Percentiles rank a stretch among this genome's conserved stretches.
These are phyloP conservation scores for Rotaria sp. DNA, from an alignment of 2,888 invertebrate genomes.

Conservation along the genomic window DNA sequence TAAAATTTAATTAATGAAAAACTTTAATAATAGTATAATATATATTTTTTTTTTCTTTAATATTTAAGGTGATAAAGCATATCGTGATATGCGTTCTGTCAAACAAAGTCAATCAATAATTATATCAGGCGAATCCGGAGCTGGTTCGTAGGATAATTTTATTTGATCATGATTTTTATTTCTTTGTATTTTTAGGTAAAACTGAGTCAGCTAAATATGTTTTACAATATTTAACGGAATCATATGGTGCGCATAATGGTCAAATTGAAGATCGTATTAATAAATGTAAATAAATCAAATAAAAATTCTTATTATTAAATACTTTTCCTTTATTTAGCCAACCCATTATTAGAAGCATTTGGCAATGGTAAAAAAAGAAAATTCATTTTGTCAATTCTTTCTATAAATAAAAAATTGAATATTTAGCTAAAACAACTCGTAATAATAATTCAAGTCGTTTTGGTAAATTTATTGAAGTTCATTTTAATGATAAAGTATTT, in stretches of 20 bases:
- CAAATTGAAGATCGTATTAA: constrained; percentile 89
- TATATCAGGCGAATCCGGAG: constrained; percentile 88
- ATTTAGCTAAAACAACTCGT: constrained; percentile 74
- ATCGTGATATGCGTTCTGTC: constrained; percentile 86
- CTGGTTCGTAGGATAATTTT: constrained; percentile 57
- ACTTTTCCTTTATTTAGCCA: constrained; percentile 67
- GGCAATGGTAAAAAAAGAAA: constrained; percentile 65
- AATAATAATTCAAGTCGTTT: constrained; percentile 97
- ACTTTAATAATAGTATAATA: no score
- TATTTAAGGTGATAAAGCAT: constrained; percentile 73
- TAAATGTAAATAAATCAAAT: constrained; percentile 65
- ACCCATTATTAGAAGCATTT: constrained; percentile 81
- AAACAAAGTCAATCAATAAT: constrained; percentile 91
- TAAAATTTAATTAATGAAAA: no score
- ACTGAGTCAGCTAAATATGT: constrained; percentile 97
- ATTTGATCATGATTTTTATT: neutral
- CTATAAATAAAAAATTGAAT: neutral
- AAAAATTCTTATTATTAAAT: constrained; percentile 41
- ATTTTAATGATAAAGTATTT: constrained; percentile 66
- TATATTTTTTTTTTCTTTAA: neutral
- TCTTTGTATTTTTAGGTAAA: constrained; percentile 61
- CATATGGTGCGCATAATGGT: constrained; percentile 77
- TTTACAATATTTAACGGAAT: constrained; percentile 81
- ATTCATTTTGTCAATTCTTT: neutral
- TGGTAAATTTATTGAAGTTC: constrained; percentile 97